phyloP scores from a whole-genome alignment of 2,113 vertebrate genomes.

The Sinocyclocheilus grahami region DNA sequence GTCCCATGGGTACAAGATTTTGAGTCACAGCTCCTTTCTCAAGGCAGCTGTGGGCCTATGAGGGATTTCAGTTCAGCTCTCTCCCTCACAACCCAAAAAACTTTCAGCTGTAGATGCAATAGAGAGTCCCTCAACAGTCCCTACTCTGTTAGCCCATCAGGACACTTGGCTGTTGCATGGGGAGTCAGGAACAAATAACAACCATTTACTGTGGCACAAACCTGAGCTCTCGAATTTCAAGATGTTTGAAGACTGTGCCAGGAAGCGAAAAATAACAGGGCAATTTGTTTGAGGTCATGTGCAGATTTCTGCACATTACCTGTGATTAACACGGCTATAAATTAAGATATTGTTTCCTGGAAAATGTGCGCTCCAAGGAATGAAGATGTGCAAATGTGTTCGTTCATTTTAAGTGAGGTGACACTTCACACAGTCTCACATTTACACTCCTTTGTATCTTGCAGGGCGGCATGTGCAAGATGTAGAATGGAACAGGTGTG shows the following conservation, averaged over 20 bases:
- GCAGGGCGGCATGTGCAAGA: constrained; percentile 25
- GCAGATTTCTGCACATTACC: constrained; percentile 43
- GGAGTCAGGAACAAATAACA: background rate
- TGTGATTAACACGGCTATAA: constrained; percentile 10
- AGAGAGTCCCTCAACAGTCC: constrained; percentile 58
- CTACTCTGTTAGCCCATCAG: constrained; percentile 5
- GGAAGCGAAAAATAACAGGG: background rate
- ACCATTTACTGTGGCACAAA: background rate
- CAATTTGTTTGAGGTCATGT: background rate
- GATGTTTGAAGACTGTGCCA: background rate
- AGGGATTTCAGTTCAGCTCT: background rate
- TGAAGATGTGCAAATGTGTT: constrained; percentile 28
- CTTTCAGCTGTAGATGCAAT: constrained; percentile 61
- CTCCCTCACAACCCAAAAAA: background rate
- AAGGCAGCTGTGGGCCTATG: constrained; percentile 24
- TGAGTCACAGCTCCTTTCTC: constrained; percentile 75
- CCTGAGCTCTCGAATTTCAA: background rate
- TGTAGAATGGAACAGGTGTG: constrained; percentile 40
- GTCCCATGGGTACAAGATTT: constrained; percentile 67
- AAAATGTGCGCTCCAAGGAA: background rate
- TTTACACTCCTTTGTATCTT: constrained; percentile 38
- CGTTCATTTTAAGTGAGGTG: constrained; percentile 27
- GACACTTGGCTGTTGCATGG: background rate
- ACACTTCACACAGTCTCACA: constrained; percentile 34
- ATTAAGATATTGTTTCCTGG: constrained; percentile 25